Evolutionary conservation across 1,140 invertebrate genomes (phyloP).

Genomic region (Neotoxoptera formosana): DNA sequence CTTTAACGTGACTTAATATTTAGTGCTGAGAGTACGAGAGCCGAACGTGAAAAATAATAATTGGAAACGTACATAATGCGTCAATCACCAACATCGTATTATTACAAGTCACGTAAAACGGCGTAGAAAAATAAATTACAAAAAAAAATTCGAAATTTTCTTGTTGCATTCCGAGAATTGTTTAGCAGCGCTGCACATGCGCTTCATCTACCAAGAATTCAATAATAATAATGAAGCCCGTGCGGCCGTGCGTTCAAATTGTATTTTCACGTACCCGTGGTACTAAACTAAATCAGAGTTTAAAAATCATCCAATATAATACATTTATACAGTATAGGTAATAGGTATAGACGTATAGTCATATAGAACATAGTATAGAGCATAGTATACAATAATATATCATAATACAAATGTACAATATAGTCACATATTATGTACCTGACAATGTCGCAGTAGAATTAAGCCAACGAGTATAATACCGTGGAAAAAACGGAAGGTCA

Average conservation of each 20-base stretch:
- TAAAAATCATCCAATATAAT: not conserved
- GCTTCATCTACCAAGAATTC: not conserved
- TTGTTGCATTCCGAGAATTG: not conserved
- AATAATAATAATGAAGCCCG: not conserved
- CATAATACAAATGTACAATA: not conserved
- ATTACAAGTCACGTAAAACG: slow-evolving; percentile 24
- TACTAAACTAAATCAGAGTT: not conserved
- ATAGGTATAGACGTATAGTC: no score
- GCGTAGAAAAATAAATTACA: not conserved
- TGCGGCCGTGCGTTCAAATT: not conserved
- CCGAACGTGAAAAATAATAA: not conserved
- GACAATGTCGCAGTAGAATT: not conserved
- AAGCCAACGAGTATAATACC: not conserved
- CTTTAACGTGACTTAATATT: slow-evolving; percentile 21
- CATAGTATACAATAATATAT: not conserved
- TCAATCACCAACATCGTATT: not conserved
- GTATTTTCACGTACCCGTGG: not conserved
- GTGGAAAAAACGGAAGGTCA: not conserved
- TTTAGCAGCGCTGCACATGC: not conserved
- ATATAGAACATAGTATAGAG: not conserved
- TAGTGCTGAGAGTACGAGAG: not conserved
- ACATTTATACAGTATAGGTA: not conserved
- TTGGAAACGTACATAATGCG: not conserved
- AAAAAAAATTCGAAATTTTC: slow-evolving; percentile 14
- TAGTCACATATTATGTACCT: no score